phyloP scores from a whole-genome alignment of 1,140 invertebrate species.

The Zaprionus lachaisei region DNA sequence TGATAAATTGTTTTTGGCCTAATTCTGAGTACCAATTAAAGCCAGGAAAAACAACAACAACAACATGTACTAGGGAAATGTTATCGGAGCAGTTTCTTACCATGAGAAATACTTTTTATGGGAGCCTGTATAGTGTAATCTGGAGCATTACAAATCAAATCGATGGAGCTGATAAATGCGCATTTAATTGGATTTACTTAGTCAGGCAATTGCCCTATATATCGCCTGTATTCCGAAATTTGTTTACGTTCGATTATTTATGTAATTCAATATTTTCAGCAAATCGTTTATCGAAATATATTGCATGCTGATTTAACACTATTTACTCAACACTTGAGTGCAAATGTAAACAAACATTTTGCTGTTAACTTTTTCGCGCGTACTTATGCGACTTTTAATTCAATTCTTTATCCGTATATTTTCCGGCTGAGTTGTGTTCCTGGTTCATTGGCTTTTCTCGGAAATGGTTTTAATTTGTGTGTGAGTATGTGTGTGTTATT shows the following conservation, averaged over 20 bases:
- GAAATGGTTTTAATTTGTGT: constrained; percentile 22
- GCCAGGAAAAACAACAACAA: constrained; percentile 36
- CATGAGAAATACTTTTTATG: constrained; percentile 6
- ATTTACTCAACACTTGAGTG: constrained; percentile 6
- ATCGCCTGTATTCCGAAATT: not conserved
- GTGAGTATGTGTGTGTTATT: constrained; percentile 27
- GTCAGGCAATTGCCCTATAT: not conserved
- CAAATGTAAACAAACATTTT: constrained; percentile 22
- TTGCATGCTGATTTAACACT: not conserved
- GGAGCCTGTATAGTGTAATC: not conserved
- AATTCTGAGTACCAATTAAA: constrained; percentile 76
- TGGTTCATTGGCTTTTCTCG: constrained; percentile 62
- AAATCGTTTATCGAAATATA: not conserved
- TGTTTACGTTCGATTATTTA: not conserved
- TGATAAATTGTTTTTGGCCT: constrained; percentile 68
- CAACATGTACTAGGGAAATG: constrained; percentile 33
- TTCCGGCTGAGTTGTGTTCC: constrained; percentile 40
- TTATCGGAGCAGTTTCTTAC: constrained; percentile 23
- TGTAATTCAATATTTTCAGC: not conserved
- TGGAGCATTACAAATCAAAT: not conserved
- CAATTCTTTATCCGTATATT: constrained; percentile 9
- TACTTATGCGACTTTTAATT: not conserved
- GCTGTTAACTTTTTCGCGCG: not conserved
- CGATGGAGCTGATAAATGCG: not conserved
- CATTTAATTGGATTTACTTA: not conserved